Base-by-base conservation (phyloP, 2,888 invertebrate species). In the Brenthis daphne region DNA sequence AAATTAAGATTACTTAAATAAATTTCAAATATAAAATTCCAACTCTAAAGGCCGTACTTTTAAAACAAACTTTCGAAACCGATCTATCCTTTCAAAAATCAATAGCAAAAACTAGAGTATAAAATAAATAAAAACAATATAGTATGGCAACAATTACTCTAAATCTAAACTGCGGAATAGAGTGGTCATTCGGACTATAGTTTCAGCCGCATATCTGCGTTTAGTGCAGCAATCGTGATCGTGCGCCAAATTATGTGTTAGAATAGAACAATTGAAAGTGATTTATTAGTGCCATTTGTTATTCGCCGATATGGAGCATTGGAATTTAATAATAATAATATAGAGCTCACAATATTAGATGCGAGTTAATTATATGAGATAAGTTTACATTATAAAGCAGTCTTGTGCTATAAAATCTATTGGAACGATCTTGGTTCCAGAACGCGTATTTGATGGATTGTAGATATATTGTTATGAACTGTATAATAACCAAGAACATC, bases 251-350 rank as follows among this genome's bases (percentile, higher is more conserved):
- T 70, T 68, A 71, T 68, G 68, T 71, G 71, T 55, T 71, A 43
- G 66, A 64, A 69, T 66, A 66, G 71, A 71, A 71, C 69, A 69
- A 71, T 71, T 66, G 69, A 69, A 71, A 69, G 64, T 71, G 71
- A 71, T 71, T 66, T 66, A 71, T 66, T 60, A 60, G 13, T 67
- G 58, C 60, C 55, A 58, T 66, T 69, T 58, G 53, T 69, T 71
- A 69, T 71, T 55, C n/a, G 43, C 47, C 50, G 50, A 71, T 57
- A 68, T 71, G 65, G 53, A 56, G 57, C 53, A 63, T 20, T 33
- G 48, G 48, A 55, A 55, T 60, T 29, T 50, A 60, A n/a, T n/a
- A n/a, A n/a, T n/a, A n/a, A n/a, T n/a, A n/a, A 60, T 60, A 57
- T 48, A 65, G 14, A 48, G 33, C 13, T 47, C 29, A 29, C 20